Conservation (phyloP, 1,140 invertebrate genomes). For the Harlomillsia oculata region DNA sequence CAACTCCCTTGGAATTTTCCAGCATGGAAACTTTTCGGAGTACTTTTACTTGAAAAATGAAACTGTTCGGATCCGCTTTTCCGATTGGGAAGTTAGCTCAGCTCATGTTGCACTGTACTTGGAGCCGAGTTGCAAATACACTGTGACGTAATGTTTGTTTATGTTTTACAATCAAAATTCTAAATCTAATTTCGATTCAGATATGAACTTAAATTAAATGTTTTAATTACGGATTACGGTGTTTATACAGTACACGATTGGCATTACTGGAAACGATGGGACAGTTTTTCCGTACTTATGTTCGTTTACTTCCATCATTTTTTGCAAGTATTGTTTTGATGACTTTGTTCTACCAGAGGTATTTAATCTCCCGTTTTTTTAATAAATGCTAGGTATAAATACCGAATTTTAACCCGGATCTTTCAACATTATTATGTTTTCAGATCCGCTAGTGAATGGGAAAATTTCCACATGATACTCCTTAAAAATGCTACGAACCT, state of each 20-base stretch:
- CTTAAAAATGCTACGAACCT: slow-evolving; percentile 21
- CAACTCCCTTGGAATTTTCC: slow-evolving; percentile 20
- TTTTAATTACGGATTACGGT: not conserved
- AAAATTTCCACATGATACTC: slow-evolving; percentile 23
- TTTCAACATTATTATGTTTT: slow-evolving; percentile 21
- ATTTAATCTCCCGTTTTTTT: too few species aligned
- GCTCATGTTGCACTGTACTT: slow-evolving; percentile 21
- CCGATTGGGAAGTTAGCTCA: not conserved
- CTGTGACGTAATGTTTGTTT: slow-evolving; percentile 5
- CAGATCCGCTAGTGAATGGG: slow-evolving; percentile 10
- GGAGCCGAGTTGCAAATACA: slow-evolving; percentile 8
- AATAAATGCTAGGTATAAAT: too few species aligned
- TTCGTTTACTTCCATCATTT: slow-evolving; percentile 23
- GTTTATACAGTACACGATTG: not conserved
- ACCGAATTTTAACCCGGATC: too few species aligned
- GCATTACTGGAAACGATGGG: slow-evolving; percentile 22
- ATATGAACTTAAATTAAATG: not conserved
- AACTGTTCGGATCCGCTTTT: slow-evolving; percentile 12
- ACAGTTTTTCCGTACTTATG: slow-evolving; percentile 22
- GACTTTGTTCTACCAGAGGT: too few species aligned
- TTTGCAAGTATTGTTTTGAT: slow-evolving; percentile 27
- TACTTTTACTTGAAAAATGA: slow-evolving; percentile 22
- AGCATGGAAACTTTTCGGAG: slow-evolving; percentile 3
- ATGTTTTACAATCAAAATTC: slow-evolving; percentile 1
- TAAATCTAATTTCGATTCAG: not conserved